phyloP scores from a whole-genome alignment of 2,797 vertebrate species.

The Mycteria americana region DNA sequence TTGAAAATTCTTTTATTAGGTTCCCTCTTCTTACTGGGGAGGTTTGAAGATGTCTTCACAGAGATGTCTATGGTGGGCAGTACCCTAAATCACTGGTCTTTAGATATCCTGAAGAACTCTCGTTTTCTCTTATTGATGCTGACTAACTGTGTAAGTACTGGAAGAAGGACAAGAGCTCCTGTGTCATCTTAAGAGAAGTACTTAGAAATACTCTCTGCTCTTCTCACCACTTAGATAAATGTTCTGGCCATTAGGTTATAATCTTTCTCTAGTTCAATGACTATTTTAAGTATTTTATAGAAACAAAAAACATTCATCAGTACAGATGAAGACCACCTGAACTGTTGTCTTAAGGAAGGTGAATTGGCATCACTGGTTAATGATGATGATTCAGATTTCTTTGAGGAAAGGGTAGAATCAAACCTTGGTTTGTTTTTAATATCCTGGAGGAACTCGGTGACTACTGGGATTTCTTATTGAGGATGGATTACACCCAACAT shows the following conservation, averaged over 20 bases:
- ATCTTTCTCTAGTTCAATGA: not conserved
- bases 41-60: not conserved
- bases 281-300: not conserved
- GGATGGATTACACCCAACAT: not conserved
- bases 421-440: not conserved
- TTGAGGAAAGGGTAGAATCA: not conserved
- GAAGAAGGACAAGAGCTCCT: not conserved
- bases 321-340: not conserved
- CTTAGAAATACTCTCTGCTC: not conserved
- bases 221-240: not conserved
- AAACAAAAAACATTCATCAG: not conserved
- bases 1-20: not conserved
- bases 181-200: not conserved
- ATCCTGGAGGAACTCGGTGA: not conserved
- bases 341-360: not conserved
- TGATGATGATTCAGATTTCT: not conserved
- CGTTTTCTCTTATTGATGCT: not conserved
- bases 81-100: not conserved
- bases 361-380: not conserved
- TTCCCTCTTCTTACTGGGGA: not conserved
- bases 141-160: not conserved
- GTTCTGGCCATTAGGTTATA: not conserved
- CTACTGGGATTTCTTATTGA: not conserved
- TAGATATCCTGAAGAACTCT: not conserved
- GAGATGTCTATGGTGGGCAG: not conserved